Percentiles rank a stretch among this genome's conserved stretches.
phyloP scores from a whole-genome alignment of 2,888 invertebrate genomes.

The Ecliptopera silaceata region DNA sequence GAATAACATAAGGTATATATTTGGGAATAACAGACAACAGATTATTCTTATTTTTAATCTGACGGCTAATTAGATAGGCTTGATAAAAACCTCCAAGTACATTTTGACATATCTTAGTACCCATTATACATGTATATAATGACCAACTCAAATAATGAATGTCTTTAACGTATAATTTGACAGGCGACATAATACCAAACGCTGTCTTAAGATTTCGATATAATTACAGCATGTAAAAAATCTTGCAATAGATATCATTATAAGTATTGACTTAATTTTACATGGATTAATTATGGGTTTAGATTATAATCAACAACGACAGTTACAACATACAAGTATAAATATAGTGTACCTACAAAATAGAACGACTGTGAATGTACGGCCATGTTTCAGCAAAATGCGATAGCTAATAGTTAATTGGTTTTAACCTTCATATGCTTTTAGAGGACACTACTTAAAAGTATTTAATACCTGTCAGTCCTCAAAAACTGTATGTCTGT shows the following conservation, averaged over 20 bases:
- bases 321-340: no score
- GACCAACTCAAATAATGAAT: constrained; percentile 12
- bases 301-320: background rate
- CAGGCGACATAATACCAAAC: constrained; percentile 20
- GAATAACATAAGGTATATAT: background rate
- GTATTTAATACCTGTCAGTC: no score
- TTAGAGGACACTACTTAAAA: no score
- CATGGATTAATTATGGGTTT: constrained; percentile 8
- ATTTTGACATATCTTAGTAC: background rate
- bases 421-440: no score
- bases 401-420: no score
- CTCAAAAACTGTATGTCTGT: no score
- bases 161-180: constrained; percentile 8
- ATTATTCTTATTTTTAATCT: no score
- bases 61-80: no score
- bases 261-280: constrained; percentile 7
- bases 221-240: constrained; percentile 17
- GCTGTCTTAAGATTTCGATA: constrained; percentile 23
- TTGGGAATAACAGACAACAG: no score
- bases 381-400: no score
- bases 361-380: no score
- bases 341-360: no score
- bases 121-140: constrained; percentile 3
- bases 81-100: background rate
- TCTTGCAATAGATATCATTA: constrained; percentile 11